Evolutionary conservation across 2,888 invertebrate species (phyloP).

Genomic region (Epirrhoe alternata): DNA sequence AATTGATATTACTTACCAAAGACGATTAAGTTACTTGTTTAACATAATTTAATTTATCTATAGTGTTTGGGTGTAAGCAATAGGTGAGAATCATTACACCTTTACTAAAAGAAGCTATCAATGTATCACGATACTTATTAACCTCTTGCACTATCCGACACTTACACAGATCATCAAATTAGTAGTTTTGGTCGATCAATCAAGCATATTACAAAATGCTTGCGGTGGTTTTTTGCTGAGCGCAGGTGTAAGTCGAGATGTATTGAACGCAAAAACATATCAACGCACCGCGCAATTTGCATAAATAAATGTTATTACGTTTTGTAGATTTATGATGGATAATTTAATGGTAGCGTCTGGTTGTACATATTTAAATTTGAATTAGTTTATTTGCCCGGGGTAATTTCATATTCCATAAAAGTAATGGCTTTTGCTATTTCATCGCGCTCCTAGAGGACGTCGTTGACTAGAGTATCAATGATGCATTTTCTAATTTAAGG

Average conservation of each 20-base stretch:
- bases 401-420: constrained; percentile 58
- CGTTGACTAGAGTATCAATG: constrained; percentile 42
- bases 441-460: constrained; percentile 45
- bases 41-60: not conserved
- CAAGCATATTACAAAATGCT: constrained; percentile 6
- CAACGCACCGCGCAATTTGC: constrained; percentile 42
- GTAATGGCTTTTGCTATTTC: constrained; percentile 54
- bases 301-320: constrained; percentile 45
- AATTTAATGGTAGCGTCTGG: constrained; percentile 44
- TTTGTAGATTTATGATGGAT: constrained; percentile 47
- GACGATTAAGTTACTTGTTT: not conserved
- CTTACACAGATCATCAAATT: constrained; percentile 18
- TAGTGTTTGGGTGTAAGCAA: not conserved
- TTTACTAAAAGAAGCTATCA: constrained; percentile 3
- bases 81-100: not conserved
- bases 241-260: constrained; percentile 30
- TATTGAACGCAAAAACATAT: constrained; percentile 42
- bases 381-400: constrained; percentile 52
- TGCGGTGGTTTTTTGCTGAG: constrained; percentile 27
- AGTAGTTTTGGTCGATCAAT: constrained; percentile 5
- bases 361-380: constrained; percentile 44
- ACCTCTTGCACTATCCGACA: constrained; percentile 8
- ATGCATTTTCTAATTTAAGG: too few relatives aligned
- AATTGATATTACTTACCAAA: not conserved
- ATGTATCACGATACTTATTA: not conserved